Percentiles rank a stretch among this genome's conserved stretches.
These are phyloP conservation scores for Chrysopilus asiliformis DNA, from an alignment of 2,888 invertebrate genomes.

Conservation along the genomic window DNA sequence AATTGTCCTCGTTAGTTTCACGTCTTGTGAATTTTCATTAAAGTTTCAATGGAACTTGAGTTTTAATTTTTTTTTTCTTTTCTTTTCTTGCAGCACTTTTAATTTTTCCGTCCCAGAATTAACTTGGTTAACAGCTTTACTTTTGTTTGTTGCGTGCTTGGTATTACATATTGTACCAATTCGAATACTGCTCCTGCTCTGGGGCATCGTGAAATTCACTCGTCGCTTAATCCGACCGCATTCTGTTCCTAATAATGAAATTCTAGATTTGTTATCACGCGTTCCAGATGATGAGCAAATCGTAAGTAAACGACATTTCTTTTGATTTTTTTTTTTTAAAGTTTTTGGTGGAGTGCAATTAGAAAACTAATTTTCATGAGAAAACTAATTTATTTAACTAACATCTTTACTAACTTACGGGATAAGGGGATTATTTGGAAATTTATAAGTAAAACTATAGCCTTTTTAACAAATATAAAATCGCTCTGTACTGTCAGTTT, in stretches of 20 bases:
- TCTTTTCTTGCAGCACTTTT: slow-evolving; percentile 59
- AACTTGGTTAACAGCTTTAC: slow-evolving; percentile 77
- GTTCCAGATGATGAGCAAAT: slow-evolving; percentile 89
- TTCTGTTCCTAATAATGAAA: slow-evolving; percentile 92
- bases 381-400: too few relatives aligned
- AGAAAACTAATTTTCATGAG: too few relatives aligned
- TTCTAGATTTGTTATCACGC: slow-evolving; percentile 84
- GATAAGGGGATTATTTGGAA: too few relatives aligned
- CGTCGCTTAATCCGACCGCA: slow-evolving; percentile 85
- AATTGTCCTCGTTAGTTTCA: too few relatives aligned
- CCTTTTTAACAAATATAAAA: too few relatives aligned
- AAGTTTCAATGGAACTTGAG: too few relatives aligned
- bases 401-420: too few relatives aligned
- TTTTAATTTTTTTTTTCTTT: slow-evolving; percentile 6
- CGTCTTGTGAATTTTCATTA: too few relatives aligned
- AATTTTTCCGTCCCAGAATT: slow-evolving; percentile 96
- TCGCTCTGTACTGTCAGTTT: too few relatives aligned
- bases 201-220: slow-evolving; percentile 95
- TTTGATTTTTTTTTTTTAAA: too few relatives aligned
- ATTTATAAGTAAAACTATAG: too few relatives aligned
- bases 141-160: slow-evolving; percentile 56
- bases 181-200: slow-evolving; percentile 76
- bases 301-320: slow-evolving; percentile 53
- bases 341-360: too few relatives aligned
- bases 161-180: slow-evolving; percentile 83